Conservation (phyloP, 1,140 invertebrate species). For the Coptotermes formosanus region DNA sequence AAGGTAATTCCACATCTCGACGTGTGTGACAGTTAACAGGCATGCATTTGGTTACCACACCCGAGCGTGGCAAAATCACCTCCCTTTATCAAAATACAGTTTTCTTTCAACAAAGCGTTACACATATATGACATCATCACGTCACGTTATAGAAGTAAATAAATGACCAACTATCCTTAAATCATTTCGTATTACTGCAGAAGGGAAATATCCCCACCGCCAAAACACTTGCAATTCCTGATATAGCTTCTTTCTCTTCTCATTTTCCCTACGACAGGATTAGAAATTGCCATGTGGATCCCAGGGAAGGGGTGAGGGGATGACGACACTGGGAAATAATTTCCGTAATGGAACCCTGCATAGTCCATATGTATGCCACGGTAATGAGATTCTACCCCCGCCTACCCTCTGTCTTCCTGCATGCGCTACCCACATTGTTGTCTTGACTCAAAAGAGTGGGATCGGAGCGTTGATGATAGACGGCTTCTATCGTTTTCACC, state of each 20-base stretch:
- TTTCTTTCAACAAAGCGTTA: background rate
- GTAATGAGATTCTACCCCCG: background rate
- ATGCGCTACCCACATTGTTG: background rate
- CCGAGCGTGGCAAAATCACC: no score
- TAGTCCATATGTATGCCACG: background rate
- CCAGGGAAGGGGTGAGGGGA: background rate
- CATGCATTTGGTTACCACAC: no score
- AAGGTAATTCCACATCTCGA: no score
- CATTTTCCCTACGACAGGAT: background rate
- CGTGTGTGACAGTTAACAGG: no score
- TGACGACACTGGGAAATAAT: background rate
- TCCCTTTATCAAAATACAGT: no score
- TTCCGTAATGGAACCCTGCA: background rate
- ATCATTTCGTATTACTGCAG: background rate
- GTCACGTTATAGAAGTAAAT: background rate
- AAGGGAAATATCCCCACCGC: background rate
- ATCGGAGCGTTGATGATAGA: background rate
- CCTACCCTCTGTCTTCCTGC: background rate
- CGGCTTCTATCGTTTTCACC: background rate
- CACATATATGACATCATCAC: background rate
- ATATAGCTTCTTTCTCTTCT: background rate
- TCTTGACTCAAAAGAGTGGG: background rate
- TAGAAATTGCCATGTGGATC: background rate
- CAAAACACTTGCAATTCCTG: background rate
- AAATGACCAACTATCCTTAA: background rate